phyloP scores from a whole-genome alignment of 2,797 vertebrate genomes.

The Mormyrus proboscirostris region DNA sequence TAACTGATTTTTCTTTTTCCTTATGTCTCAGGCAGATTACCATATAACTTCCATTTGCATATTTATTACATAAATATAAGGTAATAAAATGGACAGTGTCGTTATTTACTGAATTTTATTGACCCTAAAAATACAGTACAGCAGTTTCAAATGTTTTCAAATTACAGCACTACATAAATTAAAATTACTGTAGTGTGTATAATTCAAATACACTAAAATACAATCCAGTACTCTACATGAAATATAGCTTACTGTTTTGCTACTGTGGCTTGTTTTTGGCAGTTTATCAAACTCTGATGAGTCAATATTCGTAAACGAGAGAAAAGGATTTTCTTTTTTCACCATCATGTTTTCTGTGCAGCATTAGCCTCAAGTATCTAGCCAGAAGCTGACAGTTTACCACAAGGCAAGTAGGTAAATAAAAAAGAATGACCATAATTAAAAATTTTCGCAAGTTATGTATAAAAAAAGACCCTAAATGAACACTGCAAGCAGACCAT shows the following conservation, averaged over 20 bases:
- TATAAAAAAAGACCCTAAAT: too few species aligned
- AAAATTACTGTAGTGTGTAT: too few species aligned
- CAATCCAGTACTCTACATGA: too few species aligned
- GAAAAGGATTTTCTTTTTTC: too few species aligned
- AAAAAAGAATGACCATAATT: neutral
- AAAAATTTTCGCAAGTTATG: neutral
- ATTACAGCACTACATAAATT: too few species aligned
- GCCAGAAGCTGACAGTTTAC: neutral
- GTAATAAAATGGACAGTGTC: neutral
- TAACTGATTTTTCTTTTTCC: neutral
- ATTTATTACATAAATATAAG: neutral
- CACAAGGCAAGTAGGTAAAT: too few species aligned
- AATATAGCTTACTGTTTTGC: neutral
- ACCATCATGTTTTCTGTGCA: neutral
- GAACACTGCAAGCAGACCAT: too few species aligned
- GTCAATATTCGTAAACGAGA: neutral
- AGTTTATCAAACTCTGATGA: neutral
- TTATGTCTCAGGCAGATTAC: neutral
- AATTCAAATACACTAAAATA: too few species aligned
- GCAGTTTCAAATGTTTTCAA: too few species aligned
- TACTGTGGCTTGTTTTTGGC: neutral
- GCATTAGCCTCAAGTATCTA: neutral
- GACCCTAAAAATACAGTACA: neutral
- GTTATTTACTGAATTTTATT: neutral
- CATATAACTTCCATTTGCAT: neutral